Evolutionary conservation across 2,113 vertebrate genomes (phyloP), one percentile per base, ranked within the genome.

Genomic region (Sminthopsis crassicaudata): DNA sequence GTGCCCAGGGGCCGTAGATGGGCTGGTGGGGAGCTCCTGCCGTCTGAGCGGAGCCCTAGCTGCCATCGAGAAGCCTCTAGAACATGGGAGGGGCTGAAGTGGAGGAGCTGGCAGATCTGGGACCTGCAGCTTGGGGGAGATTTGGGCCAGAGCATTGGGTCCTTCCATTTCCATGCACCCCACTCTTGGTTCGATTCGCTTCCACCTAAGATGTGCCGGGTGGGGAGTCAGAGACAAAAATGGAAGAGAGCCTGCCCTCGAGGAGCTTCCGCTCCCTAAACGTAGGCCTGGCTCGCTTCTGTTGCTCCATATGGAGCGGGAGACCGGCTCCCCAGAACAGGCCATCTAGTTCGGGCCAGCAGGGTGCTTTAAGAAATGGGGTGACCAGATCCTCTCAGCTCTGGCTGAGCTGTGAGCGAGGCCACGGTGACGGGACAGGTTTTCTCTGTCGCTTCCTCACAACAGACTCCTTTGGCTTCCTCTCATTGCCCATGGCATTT

Each of bases 1-100:
- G 99, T 99, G 92, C 92, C 90, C 22, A 84, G 55, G 92, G 14
- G 0, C 26, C 91, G 8, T 96, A 24, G 96, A 88, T 92, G 91
- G 94, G 26, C 23, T 93, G n/a, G 89, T 8, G 36, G 50, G 25
- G 27, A 46, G 91, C 90, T 84, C 96, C 53, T 95, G 1, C 25
- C 93, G 0, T 53, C 93, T 46, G 60, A 16, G 60, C 0, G 12
- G 36, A 16, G 60, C 30, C 30, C 27, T 36, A 67, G 11, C 30
- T 36, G 36, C n/a, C 16, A 5, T n/a, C 5, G 1, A 19, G 67
- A n/a, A 76, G 60, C 60, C 1, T 25, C 30, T 67, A 36, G 60
- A 67, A 67, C 12, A 36, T 3, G 36, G 60, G 60, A 7, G 67
- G 67, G n/a, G 0, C 2, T 19, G 42, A 36, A 84, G n/a, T 0